Conservation (phyloP, 2,113 vertebrate genomes). For the Ciconia maguari region DNA sequence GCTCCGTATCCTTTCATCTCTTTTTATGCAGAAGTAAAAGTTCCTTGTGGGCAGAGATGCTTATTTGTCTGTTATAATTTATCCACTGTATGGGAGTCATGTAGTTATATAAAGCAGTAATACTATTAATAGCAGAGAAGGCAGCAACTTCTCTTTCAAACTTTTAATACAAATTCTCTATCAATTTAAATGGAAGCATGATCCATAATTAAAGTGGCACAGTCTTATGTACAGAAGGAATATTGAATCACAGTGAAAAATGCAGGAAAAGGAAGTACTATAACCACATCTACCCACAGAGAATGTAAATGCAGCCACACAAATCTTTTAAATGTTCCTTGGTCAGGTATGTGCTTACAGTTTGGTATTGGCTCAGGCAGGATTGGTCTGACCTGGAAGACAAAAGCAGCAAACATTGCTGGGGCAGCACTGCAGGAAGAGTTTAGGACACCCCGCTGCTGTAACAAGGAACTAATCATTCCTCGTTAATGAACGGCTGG, state of each 20-base stretch:
- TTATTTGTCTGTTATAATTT: slow-evolving; percentile 57
- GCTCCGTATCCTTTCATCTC: not conserved
- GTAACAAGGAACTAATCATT: not conserved
- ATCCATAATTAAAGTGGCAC: not conserved
- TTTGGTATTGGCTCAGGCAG: not conserved
- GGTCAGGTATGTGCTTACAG: not conserved
- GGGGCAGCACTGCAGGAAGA: not conserved
- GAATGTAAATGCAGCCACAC: not conserved
- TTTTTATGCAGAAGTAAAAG: slow-evolving; percentile 29
- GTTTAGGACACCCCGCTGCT: not conserved
- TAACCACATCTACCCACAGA: not conserved
- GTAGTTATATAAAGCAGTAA: slow-evolving; percentile 28
- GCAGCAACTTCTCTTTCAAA: slow-evolving; percentile 25
- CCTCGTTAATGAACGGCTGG: accelerated
- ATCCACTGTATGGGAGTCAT: not conserved
- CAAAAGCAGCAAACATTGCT: not conserved
- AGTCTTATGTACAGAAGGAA: not conserved
- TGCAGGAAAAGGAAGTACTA: not conserved
- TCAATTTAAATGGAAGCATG: not conserved
- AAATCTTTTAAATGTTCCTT: not conserved
- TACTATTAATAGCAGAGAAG: slow-evolving; percentile 44
- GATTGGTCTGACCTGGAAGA: not conserved
- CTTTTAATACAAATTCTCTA: not conserved
- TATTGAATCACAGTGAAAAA: not conserved
- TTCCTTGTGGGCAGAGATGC: slow-evolving; percentile 40